phyloP scores from a whole-genome alignment of 2,888 invertebrate genomes.

The Diplolepis rosae region DNA sequence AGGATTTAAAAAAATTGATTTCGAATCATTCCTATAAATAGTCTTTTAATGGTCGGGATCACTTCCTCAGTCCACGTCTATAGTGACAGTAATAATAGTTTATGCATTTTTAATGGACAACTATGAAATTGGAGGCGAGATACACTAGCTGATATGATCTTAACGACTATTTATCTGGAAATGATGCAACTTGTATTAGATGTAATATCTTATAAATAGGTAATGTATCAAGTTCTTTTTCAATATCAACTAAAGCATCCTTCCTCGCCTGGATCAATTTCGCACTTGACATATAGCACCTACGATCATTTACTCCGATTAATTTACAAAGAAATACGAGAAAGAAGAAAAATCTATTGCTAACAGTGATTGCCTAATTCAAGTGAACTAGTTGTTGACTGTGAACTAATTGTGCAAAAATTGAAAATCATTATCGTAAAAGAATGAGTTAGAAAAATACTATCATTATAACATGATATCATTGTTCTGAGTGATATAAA shows the following conservation, averaged over 20 bases:
- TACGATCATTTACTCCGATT: slow-evolving; percentile 8
- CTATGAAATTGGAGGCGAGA: slow-evolving; percentile 27
- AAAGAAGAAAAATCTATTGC: not conserved
- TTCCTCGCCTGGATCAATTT: slow-evolving; percentile 13
- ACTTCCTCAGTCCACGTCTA: slow-evolving; percentile 14
- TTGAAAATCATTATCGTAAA: not conserved
- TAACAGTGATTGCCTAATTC: not conserved
- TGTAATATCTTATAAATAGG: slow-evolving; percentile 25
- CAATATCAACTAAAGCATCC: slow-evolving; percentile 1
- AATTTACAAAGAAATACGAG: slow-evolving; percentile 19
- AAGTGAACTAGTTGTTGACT: not conserved
- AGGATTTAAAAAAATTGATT: not conserved
- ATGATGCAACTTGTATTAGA: slow-evolving; percentile 29
- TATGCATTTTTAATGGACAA: slow-evolving; percentile 1
- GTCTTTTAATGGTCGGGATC: not conserved
- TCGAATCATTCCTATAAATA: slow-evolving; percentile 6
- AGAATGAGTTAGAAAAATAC: not conserved
- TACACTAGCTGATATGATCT: slow-evolving; percentile 19
- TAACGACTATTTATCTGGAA: slow-evolving; percentile 22
- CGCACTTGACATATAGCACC: slow-evolving; percentile 18
- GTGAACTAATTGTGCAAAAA: not conserved
- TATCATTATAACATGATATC: too few relatives aligned
- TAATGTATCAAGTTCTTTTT: slow-evolving; percentile 18
- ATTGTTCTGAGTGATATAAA: too few relatives aligned
- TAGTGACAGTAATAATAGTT: slow-evolving; percentile 12